Conservation (phyloP, 2,888 invertebrate genomes). For the Thelaira solivaga region DNA sequence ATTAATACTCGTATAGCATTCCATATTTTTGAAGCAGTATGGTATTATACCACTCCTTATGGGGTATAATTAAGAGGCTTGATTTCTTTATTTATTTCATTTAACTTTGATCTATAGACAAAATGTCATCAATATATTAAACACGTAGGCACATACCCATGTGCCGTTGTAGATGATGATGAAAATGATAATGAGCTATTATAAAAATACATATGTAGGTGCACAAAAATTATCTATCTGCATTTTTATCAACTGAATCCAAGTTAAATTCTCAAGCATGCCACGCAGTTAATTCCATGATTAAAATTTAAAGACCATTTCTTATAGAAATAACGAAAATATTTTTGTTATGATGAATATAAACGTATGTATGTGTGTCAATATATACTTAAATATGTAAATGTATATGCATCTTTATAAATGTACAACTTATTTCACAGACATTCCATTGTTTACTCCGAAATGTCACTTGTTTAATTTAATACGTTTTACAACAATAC, state of each 20-base stretch:
- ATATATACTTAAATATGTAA: too few species aligned
- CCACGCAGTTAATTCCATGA: constrained; percentile 50
- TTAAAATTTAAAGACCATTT: not conserved
- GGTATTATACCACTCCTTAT: constrained; percentile 56
- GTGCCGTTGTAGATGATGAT: constrained; percentile 20
- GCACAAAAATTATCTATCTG: not conserved
- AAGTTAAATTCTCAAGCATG: constrained; percentile 5
- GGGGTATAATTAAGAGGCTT: constrained; percentile 57
- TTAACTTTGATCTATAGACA: constrained; percentile 2
- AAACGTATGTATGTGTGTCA: too few species aligned
- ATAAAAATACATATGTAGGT: not conserved
- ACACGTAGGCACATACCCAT: too few species aligned
- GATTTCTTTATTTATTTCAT: too few species aligned
- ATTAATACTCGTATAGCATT: constrained; percentile 7
- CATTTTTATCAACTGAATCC: not conserved
- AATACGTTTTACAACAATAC: constrained; percentile 16
- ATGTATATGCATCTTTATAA: too few species aligned
- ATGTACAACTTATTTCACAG: constrained; percentile 31
- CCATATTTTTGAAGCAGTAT: constrained; percentile 24
- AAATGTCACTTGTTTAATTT: constrained; percentile 52
- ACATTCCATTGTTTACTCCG: constrained; percentile 46
- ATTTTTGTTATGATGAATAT: constrained; percentile 27
- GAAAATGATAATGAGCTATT: not conserved
- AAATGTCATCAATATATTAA: constrained; percentile 31
- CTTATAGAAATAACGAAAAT: constrained; percentile 5